Conservation (phyloP, 2,888 invertebrate genomes). For the Amorpha juglandis region DNA sequence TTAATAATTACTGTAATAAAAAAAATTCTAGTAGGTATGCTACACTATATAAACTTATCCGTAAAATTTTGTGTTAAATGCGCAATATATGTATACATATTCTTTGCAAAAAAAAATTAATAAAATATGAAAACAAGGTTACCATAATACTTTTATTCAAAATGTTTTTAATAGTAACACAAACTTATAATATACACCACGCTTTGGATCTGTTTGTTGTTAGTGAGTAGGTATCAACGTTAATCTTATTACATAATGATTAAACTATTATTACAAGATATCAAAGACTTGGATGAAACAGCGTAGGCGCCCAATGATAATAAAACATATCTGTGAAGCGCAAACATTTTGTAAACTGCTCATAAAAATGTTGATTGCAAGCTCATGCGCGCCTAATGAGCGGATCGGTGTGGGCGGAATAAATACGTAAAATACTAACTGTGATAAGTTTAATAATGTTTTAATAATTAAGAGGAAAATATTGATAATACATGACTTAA, state of each 20-base stretch:
- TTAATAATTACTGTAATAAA: no score
- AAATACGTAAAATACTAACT: background rate
- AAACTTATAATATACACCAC: background rate
- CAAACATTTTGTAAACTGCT: background rate
- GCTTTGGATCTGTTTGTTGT: background rate
- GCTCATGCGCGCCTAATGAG: background rate
- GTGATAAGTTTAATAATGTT: background rate
- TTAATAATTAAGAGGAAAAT: background rate
- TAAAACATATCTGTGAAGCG: background rate
- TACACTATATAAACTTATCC: no score
- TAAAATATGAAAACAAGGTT: no score
- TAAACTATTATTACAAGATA: background rate
- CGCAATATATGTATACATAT: no score
- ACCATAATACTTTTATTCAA: no score
- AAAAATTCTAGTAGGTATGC: no score
- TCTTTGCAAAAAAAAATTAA: no score
- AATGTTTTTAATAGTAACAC: no score
- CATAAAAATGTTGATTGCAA: conserved; percentile 16
- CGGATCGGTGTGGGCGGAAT: background rate
- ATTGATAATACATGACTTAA: background rate
- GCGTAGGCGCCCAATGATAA: background rate
- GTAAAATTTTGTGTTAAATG: no score
- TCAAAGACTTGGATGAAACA: background rate
- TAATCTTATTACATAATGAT: background rate
- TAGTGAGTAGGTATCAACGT: background rate